Base-by-base conservation (phyloP, 2,797 vertebrate species). In the Sylvia borin region DNA sequence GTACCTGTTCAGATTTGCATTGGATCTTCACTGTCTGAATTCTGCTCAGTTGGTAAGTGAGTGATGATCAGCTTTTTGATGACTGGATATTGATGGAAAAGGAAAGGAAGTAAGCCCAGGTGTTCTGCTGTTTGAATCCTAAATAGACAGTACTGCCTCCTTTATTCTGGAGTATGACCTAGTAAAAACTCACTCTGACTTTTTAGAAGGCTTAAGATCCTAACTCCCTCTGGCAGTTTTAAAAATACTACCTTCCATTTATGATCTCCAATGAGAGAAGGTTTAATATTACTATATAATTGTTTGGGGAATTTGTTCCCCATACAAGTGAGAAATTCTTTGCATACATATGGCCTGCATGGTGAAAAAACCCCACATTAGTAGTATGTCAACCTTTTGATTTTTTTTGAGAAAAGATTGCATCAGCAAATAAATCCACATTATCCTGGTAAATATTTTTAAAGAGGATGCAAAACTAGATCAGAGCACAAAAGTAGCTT, bases 381-480 rank as follows among this genome's bases (percentile, higher is more conserved):
- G 48, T 60, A 71, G 26, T 68, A 55, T 47, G 42, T 36, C 34
- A 88, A 47, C 13, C 10, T 51, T 75, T 48, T 18, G 19, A 4
- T 1, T 13, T 74, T 81, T 73, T 67, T 61, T 58, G 19, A 71
- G 53, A 45, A 90, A 93, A 83, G 47, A 78, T 58, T n/a, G 1
- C 43, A 75, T 85, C 50, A 71, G 61, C 65, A 82, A 88, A 86
- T 93, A 86, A 92, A 90, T 86, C 55, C 64, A 45, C 53, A 62
- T 82, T 86, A 86, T 84, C 68, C 71, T 53, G 40, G 64, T 79
- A 86, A 88, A 79, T 92, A 72, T 73, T 85, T 95, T 86, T 66
- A 70, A 93, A 88, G 80, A 93, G 67, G 58, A 90, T 88, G 67
- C 74, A 55, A 90, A 95, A 85, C 1, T 74, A 96, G 77, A 75